Base-by-base conservation (phyloP, 2,888 invertebrate species). In the Oxytorus armatus region DNA sequence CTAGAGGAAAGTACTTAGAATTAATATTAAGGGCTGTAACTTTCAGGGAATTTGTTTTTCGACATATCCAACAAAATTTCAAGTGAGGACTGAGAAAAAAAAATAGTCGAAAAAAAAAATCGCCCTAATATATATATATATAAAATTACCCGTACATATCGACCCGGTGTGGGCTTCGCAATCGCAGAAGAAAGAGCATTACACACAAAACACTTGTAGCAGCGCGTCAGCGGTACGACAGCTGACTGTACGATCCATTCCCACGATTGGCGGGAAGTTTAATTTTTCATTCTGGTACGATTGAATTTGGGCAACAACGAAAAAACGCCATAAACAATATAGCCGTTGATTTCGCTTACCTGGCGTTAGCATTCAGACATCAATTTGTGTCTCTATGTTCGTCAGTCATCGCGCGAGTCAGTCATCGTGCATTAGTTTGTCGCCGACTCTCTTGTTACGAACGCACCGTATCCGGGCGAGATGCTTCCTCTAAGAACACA, bases 381-480 rank as follows among this genome's bases (percentile, higher is more conserved):
- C 23, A 11, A 42, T 25, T 8, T 21, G 8, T 21, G 8, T 49
- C 42, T 49, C 49, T 51, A 16, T 70, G 65, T 66, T 51, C 44
- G 66, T 75, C 73, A 63, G 59, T 63, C 66, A 80, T 63, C 61
- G 23, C 18, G 55, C 16, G n/a, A n/a, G 66, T 75, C 73, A 63
- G 59, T 63, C 66, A 80, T 63, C 61, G 23, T 25, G 55, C 16
- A 33, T 44, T 53, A 11, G 44, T 44, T 68, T 44, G 7, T 29
- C 18, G 2, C 68, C 16, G 25, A 10, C 42, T 75, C 68, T 66
- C 44, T 53, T 49, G 59, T 76, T 65, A 42, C 63, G 49, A 21
- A 39, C 36, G 39, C 53, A 53, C 36, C 23, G 63, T 16, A 69
- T 33, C 63, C 44, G 61, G 53, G 25, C 70, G 33, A 75, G 69